Conservation (phyloP, 2,888 invertebrate species). For the Netelia melanura region DNA sequence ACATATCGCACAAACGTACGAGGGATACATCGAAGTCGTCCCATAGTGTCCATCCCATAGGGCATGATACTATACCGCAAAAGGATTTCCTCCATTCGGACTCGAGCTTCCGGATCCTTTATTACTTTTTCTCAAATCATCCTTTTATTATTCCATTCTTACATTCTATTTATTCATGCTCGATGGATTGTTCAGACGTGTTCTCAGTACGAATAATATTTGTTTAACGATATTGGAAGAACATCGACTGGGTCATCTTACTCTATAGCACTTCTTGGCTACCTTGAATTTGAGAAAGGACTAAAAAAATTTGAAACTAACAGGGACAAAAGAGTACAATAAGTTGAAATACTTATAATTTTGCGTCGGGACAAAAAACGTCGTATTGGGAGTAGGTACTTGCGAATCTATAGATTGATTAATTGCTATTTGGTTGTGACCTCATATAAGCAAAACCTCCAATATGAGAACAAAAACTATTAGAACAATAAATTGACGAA, state of each 20-base stretch:
- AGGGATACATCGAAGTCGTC: constrained; percentile 7
- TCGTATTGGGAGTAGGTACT: not conserved
- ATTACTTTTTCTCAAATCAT: constrained; percentile 5
- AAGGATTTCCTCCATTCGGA: not conserved
- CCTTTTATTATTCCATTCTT: not conserved
- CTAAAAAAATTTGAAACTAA: no score
- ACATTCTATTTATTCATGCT: not conserved
- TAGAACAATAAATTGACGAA: not conserved
- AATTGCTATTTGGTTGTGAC: not conserved
- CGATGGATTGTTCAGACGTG: no score
- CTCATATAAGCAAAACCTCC: not conserved
- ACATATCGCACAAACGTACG: constrained; percentile 27
- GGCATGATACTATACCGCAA: not conserved
- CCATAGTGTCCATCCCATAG: not conserved
- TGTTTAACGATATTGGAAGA: no score
- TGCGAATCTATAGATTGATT: not conserved
- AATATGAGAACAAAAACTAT: not conserved
- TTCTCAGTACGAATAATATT: no score
- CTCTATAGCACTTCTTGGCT: no score
- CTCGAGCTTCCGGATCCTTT: not conserved
- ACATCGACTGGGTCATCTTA: no score
- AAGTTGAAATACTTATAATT: no score
- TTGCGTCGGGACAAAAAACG: not conserved
- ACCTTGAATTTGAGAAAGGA: no score
- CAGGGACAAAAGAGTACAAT: no score